Base-by-base conservation (phyloP, 2,797 vertebrate genomes). In the Amazona finschi region DNA sequence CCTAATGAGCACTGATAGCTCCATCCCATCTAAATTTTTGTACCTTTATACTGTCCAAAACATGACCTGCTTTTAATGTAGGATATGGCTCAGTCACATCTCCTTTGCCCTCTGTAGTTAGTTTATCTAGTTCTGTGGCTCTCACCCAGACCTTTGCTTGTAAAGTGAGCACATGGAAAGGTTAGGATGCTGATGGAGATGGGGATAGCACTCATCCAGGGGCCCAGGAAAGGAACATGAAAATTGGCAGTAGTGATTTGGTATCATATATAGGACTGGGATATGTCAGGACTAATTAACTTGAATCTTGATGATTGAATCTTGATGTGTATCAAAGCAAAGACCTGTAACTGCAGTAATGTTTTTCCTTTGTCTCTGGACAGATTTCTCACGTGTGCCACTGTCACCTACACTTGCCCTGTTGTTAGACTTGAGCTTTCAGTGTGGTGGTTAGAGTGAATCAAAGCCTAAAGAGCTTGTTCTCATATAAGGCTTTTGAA, bases 91-190 rank as follows among this genome's bases (percentile, higher is more conserved):
- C 64, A 21, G 71, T 49, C n/a, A 7, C 38, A 24, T 90, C 91
- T 74, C 39, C 70, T 86, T 95, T 83, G 43, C 14, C 27, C 58
- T 82, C 69, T 81, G 67, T 36, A 81, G 87, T 83, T 73, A 86
- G 58, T 87, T 85, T 65, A 93, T 33, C 15, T 55, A 6, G n/a
- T 72, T 81, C 62, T 7, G 11, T 57, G 50, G 58, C 19, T 87
- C 73, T 84, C 41, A 52, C 19, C 18, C 27, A 17, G 9, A 43
- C 33, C n/a, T 89, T 64, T 38, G 5, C 46, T 89, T 76, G 53
- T 77, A 39, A 33, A 15, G 19, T 71, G 57, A 71, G 17, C 39
- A 25, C 15, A 3, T 15, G 36, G 28, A 79, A 78, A 75, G 25
- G 20, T 1, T 33, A 60, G 78, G 44, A 30, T 55, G 24, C 57